These are phyloP conservation scores for Pholis gunnellus DNA, from an alignment of 2,113 vertebrate species.

Conservation along the genomic window DNA sequence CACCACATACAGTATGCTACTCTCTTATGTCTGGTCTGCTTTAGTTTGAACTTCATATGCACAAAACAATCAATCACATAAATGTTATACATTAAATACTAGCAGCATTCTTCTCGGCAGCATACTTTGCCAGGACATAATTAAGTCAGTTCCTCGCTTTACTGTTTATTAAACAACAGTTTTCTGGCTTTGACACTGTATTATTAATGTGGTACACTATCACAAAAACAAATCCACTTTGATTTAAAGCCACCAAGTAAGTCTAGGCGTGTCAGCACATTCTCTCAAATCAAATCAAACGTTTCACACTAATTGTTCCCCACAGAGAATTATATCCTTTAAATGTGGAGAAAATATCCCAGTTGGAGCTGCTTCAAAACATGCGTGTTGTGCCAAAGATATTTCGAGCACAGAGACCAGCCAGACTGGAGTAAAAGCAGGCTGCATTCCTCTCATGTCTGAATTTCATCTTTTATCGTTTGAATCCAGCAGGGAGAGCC, in stretches of 20 bases:
- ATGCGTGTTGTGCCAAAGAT: too few species aligned
- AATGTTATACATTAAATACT: neutral
- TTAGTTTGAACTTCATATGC: neutral
- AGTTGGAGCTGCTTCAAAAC: neutral
- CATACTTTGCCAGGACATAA: neutral
- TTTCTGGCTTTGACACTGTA: neutral
- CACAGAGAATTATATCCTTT: neutral
- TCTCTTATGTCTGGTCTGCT: neutral
- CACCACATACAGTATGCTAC: neutral
- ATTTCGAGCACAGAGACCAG: neutral
- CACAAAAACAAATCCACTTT: neutral
- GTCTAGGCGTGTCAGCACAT: neutral
- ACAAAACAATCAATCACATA: neutral
- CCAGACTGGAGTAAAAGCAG: neutral
- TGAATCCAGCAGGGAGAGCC: slow-evolving; percentile 22
- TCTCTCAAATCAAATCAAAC: neutral
- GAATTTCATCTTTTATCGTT: slow-evolving; percentile 16
- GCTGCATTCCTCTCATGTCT: slow-evolving; percentile 16
- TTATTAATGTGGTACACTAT: neutral
- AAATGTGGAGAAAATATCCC: neutral
- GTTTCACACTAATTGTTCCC: neutral
- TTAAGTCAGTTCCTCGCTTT: neutral
- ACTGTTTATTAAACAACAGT: neutral
- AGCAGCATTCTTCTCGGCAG: neutral
- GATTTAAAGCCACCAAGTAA: neutral